Base-by-base conservation (phyloP, 2,888 invertebrate species). In the Leucozona laternaria region DNA sequence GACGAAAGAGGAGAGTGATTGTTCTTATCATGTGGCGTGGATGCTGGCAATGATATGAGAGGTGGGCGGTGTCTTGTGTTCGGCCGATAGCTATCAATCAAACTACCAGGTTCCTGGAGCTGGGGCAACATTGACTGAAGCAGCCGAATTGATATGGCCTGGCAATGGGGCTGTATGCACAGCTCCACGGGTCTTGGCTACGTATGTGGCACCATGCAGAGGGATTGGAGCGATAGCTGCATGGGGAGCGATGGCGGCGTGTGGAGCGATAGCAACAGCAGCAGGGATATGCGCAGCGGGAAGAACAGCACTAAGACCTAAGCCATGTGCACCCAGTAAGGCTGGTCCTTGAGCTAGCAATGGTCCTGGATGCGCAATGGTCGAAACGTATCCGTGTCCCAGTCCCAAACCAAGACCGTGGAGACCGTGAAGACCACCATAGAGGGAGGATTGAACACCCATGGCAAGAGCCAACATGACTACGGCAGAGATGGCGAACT, bases 141-240 rank as follows among this genome's bases (percentile, higher is more conserved):
- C 88, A 48, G 89, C 90, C 17, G 90, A 90, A 50, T 88, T 84
- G 60, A 89, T 80, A 88, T 93, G 93, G 88, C 93, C 93, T 22
- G 93, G 92, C 58, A 93, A 90, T 55, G 93, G 93, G 70, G 93
- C 93, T 25, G 92, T 92, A 88, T 93, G 93, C 17, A 93, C 89
- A 58, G 93, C 92, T 77, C 93, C 93, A 88, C 92, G 92, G 62
- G 92, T 93, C 70, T 93, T 93, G 68, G 93, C 93, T 17, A 90
- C 89, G 64, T 90, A 90, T 82, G 87, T 88, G 40, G 88, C 89
- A 45, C 83, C 82, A 72, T 88, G 88, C 55, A 53, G 71, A 60
- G 88, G 85, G 31, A 86, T 82, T 25, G 85, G 88, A 50, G 80
- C 79, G 53, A 71, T 77, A 25, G 73, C 72, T 8, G 72, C 60